Base-by-base conservation (phyloP, 2,113 vertebrate species). In the Carlito syrichta region DNA sequence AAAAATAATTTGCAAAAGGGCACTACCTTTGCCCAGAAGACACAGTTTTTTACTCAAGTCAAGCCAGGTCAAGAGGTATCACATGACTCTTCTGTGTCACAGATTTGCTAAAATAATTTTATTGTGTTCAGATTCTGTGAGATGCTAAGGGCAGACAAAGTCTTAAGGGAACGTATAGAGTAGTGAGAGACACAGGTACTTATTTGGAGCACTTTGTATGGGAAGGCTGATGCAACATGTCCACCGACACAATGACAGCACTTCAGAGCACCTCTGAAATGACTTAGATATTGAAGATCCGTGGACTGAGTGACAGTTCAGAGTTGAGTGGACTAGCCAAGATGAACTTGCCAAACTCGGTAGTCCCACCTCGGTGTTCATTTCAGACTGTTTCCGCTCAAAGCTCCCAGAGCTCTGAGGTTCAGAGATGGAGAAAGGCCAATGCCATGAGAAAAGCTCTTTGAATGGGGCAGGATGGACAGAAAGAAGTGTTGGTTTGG, bases 221-320 rank as follows among this genome's bases (percentile, higher is more conserved):
- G 52, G 58, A n/a, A 16, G 45, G 48, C n/a, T 30, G 45, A 7
- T 35, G 22, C 35, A 56, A 43, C 2, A 3, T 25, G 38, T 22
- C 20, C 0, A 7, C 13, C 20, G 7, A 4, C 11, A 4, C 22
- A n/a, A 13, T 8, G 12, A 1, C 19, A 23, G 48, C 13, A 1
- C 38, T 2, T 23, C 45, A 23, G 22, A 52, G 16, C 54, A 35
- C 13, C 8, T 4, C 4, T 8, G 58, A 30, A 76, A 5, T 40
- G 62, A 60, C 35, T 38, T 10, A 20, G 27, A n/a, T 27, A 0
- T 8, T 27, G 66, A 10, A 45, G 63, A 32, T 27, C 27, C 1
- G 0, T 5, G 74, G 50, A n/a, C 40, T 45, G 69, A 23, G 5
- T 32, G 52, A 16, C 30, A 32, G 17, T 7, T 10, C 23, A 25